Base-by-base conservation (phyloP, 1,140 invertebrate species). In the Zaprionus inermis region DNA sequence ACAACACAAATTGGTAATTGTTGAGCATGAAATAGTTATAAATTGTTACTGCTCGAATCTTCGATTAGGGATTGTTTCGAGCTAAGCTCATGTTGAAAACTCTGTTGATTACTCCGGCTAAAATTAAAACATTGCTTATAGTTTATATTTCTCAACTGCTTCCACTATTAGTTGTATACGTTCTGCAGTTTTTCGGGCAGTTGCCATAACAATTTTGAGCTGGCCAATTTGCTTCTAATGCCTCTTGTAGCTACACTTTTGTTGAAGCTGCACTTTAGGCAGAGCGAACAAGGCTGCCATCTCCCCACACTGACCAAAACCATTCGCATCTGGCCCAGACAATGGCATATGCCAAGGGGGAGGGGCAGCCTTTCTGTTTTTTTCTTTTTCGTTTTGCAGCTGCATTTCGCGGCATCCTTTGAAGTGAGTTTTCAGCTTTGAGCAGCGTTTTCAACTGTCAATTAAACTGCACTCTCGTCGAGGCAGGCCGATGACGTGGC, bases 381-480 rank as follows among this genome's bases (percentile, higher is more conserved):
- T 64, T 51, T 73, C 61, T 46, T 32, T 28, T 16, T 59, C 58
- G 36, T 73, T 69, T 46, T 32, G 11, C 49, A 63, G 24, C 59
- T 59, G 67, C 67, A 64, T 70, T 64, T 64, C 54, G 72, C 67
- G 66, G 52, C 54, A 58, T 57, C 74, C 74, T 76, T 76, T 76
- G 74, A 76, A 76, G 74, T 67, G 74, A 61, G 68, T 73, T 72
- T 56, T 36, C 38, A 72, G 73, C 73, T 76, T 76, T 75, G 72
- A 75, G 59, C 67, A 71, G 44, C 49, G 60, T 71, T 72, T 76
- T 61, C 61, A 55, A 76, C 74, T 76, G 74, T 76, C 74, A 76
- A 76, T 76, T 76, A 76, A 76, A 76, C 69, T 76, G 74, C 74
- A 72, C 74, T 76, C 69, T 71, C 51, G 51, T 22, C 38, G 55